These are phyloP conservation scores for Pseudomyrmex gracilis DNA, from an alignment of 1,140 invertebrate genomes.

Conservation along the genomic window DNA sequence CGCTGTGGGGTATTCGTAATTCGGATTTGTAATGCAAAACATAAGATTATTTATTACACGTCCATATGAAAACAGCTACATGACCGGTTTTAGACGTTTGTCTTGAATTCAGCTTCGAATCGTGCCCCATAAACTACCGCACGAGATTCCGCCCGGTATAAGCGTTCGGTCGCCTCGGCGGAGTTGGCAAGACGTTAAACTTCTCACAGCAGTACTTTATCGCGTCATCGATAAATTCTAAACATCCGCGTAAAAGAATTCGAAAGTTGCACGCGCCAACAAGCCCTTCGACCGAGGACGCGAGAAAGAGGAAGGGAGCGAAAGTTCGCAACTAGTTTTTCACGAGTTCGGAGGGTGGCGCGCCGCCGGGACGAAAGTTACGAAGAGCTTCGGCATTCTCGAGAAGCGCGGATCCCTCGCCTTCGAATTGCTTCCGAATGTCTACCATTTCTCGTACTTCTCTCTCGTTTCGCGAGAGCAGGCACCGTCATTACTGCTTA, in stretches of 20 bases:
- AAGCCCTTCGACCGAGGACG: constrained; percentile 53
- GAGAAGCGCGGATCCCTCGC: constrained; percentile 23
- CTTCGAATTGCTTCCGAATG: constrained; percentile 51
- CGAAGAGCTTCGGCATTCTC: constrained; percentile 36
- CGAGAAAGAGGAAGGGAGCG: not conserved
- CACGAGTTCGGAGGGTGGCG: constrained; percentile 37
- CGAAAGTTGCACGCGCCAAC: constrained; percentile 51
- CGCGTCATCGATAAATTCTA: constrained; percentile 70
- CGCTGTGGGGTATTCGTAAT: not conserved
- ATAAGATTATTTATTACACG: not conserved
- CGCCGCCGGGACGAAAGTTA: constrained; percentile 42
- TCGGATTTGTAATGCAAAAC: not conserved
- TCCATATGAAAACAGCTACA: not conserved
- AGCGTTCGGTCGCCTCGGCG: constrained; percentile 25
- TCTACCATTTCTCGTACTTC: constrained; percentile 61
- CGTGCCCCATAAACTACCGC: constrained; percentile 24
- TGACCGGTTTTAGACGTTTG: constrained; percentile 8
- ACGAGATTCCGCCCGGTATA: constrained; percentile 17
- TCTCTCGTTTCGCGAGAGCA: constrained; percentile 26
- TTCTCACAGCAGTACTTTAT: constrained; percentile 64
- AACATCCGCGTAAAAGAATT: constrained; percentile 69
- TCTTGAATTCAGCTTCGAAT: constrained; percentile 22
- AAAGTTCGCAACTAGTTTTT: constrained; percentile 68
- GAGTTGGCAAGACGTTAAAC: constrained; percentile 59
- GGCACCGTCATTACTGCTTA: constrained; percentile 52